A percentile compares a stretch with the other conserved stretches of the same genome.
phyloP scores from a whole-genome alignment of 2,888 invertebrate genomes.

The Teinopalpus imperialis region DNA sequence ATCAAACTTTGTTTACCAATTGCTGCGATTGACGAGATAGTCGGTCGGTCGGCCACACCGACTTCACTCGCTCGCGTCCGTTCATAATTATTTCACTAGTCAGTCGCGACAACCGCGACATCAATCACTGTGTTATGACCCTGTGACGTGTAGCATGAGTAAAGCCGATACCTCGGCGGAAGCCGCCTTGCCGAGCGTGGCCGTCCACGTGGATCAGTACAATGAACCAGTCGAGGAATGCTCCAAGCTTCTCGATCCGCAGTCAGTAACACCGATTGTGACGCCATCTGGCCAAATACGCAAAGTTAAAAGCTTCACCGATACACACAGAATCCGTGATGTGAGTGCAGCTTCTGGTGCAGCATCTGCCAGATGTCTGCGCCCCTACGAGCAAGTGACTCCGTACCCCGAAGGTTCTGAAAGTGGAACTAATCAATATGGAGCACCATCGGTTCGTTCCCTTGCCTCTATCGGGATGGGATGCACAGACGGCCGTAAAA shows the following conservation, averaged over 20 bases:
- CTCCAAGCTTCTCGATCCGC: constrained; percentile 63
- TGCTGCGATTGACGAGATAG: constrained; percentile 76
- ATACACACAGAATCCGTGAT: constrained; percentile 74
- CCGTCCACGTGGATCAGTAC: constrained; percentile 69
- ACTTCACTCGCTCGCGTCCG: constrained; percentile 93
- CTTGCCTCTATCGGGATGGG: constrained; percentile 94
- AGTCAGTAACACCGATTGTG: constrained; percentile 56
- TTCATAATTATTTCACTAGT: constrained; percentile 58
- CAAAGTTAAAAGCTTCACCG: constrained; percentile 77
- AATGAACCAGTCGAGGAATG: constrained; percentile 63
- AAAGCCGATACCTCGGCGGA: constrained; percentile 67
- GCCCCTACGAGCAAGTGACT: constrained; percentile 75
- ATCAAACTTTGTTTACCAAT: constrained; percentile 78
- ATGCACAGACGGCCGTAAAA: constrained; percentile 92
- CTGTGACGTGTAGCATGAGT: constrained; percentile 77
- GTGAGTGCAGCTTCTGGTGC: constrained; percentile 69
- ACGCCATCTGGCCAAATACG: constrained; percentile 77
- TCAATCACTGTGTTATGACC: constrained; percentile 69
- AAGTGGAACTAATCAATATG: constrained; percentile 83
- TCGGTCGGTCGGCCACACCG: constrained; percentile 84
- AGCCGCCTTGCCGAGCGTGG: constrained; percentile 69
- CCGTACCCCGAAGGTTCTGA: constrained; percentile 83
- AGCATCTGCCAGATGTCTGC: constrained; percentile 70
- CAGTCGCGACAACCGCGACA: constrained; percentile 75
- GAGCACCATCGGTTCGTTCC: constrained; percentile 87